Conservation (phyloP, 2,113 vertebrate genomes). For the Scolopax mira region DNA sequence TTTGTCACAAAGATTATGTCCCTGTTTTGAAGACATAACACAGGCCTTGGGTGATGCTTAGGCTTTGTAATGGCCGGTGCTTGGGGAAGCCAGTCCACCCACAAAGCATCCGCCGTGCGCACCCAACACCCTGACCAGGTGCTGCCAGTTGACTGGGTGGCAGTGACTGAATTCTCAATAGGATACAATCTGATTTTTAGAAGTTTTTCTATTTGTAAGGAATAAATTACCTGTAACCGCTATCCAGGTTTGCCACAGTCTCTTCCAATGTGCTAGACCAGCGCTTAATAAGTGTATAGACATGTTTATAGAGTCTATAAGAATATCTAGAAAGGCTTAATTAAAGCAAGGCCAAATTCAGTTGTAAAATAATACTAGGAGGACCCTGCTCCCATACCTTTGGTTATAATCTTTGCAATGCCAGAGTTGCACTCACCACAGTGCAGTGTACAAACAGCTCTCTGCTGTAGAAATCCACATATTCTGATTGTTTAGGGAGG, state of each 20-base stretch:
- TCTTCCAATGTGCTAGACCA: background rate
- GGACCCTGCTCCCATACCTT: background rate
- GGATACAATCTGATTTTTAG: background rate
- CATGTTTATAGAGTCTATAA: background rate
- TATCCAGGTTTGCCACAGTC: background rate
- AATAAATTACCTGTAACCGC: background rate
- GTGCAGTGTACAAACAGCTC: background rate
- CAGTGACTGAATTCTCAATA: background rate
- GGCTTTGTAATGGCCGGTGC: background rate
- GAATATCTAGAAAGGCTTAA: background rate
- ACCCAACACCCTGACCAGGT: rapidly evolving
- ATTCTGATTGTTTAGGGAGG: background rate
- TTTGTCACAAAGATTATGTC: background rate
- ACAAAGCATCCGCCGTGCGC: rapidly evolving
- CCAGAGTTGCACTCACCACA: background rate
- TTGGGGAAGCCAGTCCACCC: background rate
- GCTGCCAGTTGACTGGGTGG: background rate
- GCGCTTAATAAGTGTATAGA: background rate
- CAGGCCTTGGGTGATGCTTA: background rate
- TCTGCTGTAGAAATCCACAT: background rate
- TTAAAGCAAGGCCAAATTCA: background rate
- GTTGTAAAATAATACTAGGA: background rate
- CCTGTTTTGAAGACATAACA: background rate
- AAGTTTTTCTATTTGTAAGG: background rate
- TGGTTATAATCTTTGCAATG: background rate